phyloP scores from a whole-genome alignment of 2,113 vertebrate species.

The Uropsilus gracilis region DNA sequence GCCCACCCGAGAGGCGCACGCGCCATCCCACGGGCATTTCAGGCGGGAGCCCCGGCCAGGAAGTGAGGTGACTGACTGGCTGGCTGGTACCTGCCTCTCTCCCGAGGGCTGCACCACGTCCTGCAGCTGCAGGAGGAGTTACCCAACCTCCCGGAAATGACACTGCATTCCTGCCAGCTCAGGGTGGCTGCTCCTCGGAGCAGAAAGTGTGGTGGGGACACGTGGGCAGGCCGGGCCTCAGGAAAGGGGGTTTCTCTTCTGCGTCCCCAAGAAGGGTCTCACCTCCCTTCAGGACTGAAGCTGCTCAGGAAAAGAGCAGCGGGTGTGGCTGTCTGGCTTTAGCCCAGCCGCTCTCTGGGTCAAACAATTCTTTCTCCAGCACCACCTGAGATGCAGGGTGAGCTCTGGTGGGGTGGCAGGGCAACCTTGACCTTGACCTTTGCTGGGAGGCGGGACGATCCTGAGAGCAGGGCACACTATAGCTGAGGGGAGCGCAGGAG shows the following conservation, averaged over 20 bases:
- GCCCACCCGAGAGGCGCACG: neutral
- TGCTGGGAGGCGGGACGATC: neutral
- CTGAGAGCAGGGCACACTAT: neutral
- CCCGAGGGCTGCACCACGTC: neutral
- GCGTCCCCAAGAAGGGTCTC: neutral
- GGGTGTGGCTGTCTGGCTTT: neutral
- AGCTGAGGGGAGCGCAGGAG: neutral
- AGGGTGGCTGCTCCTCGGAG: neutral
- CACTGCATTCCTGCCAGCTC: neutral
- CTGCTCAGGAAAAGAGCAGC: conserved; percentile 47
- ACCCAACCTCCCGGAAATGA: neutral
- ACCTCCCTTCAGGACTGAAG: conserved; percentile 45
- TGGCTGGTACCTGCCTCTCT: neutral
- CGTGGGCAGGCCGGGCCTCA: neutral
- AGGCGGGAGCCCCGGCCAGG: no score
- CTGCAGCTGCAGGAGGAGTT: neutral
- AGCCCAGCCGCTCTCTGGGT: conserved; percentile 21
- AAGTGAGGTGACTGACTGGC: neutral
- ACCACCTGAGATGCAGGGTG: neutral
- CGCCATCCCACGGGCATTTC: neutral
- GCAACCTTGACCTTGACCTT: conserved; percentile 7
- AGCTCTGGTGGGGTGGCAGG: neutral
- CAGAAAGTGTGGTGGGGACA: neutral
- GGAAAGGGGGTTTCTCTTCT: neutral
- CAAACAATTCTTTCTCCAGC: neutral